A percentile compares a stretch with the other conserved stretches of the same genome.
These are phyloP conservation scores for Sebastiscus albofasciatus DNA, from an alignment of 2,797 vertebrate genomes.

Conservation along the genomic window DNA sequence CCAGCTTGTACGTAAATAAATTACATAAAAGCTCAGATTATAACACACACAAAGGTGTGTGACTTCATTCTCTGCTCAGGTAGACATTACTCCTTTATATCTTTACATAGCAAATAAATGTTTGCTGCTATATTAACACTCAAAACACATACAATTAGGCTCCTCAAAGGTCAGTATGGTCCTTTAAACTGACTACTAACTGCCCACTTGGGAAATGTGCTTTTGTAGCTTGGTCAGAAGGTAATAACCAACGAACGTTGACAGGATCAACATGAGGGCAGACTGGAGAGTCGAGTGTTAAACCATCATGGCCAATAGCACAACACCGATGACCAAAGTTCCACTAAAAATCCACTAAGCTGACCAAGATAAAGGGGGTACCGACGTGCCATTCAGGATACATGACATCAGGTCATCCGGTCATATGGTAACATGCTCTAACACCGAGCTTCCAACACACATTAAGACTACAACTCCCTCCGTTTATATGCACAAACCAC, in stretches of 20 bases:
- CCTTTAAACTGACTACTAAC: not conserved
- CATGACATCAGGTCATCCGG: slow-evolving; percentile 31
- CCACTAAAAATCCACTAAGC: slow-evolving; percentile 58
- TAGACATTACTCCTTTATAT: no score
- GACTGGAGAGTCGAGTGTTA: slow-evolving; percentile 54
- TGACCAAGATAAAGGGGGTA: slow-evolving; percentile 36
- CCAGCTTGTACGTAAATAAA: no score
- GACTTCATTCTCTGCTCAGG: no score
- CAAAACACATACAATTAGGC: not conserved
- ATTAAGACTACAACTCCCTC: slow-evolving; percentile 53
- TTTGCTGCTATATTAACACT: no score
- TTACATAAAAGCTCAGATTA: no score
- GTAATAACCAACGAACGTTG: slow-evolving; percentile 55
- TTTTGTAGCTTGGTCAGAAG: slow-evolving; percentile 55
- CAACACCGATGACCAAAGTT: slow-evolving; percentile 59
- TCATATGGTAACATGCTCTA: slow-evolving; percentile 15
- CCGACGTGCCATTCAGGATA: slow-evolving; percentile 17
- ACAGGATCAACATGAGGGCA: slow-evolving; percentile 57
- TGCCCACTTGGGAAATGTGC: not conserved
- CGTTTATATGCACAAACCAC: slow-evolving; percentile 43
- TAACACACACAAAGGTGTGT: no score
- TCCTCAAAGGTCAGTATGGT: not conserved
- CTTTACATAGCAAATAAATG: no score
- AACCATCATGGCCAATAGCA: slow-evolving; percentile 61
- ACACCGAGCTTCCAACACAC: slow-evolving; percentile 42